Percentiles rank a stretch among this genome's conserved stretches.
Evolutionary conservation across 2,797 vertebrate species (phyloP).

Genomic region (Phrynocephalus forsythii): DNA sequence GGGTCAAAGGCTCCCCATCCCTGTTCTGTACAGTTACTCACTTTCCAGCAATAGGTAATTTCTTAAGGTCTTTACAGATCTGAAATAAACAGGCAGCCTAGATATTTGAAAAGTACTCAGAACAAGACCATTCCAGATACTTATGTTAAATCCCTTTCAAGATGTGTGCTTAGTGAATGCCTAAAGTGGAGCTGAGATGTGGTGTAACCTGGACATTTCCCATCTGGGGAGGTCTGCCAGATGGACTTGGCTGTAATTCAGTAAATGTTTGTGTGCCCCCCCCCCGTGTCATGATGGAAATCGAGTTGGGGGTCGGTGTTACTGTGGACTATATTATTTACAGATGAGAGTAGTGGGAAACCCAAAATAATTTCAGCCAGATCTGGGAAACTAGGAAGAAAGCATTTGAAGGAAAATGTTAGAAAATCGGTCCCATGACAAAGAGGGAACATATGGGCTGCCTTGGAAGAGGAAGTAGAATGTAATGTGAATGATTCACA

Average conservation of each 20-base stretch:
- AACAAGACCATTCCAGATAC: not conserved
- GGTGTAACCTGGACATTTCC: not conserved
- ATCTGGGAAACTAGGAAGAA: not conserved
- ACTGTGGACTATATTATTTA: not conserved
- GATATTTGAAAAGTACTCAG: not conserved
- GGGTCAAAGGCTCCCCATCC: not conserved
- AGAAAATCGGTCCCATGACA: not conserved
- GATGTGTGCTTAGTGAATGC: not conserved
- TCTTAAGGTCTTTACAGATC: not conserved
- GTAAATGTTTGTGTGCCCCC: not conserved
- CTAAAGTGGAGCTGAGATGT: not conserved
- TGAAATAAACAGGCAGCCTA: not conserved
- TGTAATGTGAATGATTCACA: not conserved
- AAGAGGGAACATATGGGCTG: not conserved
- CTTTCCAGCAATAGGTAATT: not conserved
- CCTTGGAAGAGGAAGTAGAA: not conserved
- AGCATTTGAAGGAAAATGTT: not conserved
- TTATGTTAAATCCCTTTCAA: not conserved
- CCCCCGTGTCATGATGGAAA: not conserved
- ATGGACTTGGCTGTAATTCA: not conserved
- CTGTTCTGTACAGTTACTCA: not conserved
- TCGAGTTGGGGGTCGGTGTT: not conserved
- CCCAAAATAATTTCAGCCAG: not conserved
- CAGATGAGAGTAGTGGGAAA: constrained; percentile 6
- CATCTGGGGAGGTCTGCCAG: not conserved